phyloP scores from a whole-genome alignment of 2,797 vertebrate species.

The Sebastes hopkinsi region DNA sequence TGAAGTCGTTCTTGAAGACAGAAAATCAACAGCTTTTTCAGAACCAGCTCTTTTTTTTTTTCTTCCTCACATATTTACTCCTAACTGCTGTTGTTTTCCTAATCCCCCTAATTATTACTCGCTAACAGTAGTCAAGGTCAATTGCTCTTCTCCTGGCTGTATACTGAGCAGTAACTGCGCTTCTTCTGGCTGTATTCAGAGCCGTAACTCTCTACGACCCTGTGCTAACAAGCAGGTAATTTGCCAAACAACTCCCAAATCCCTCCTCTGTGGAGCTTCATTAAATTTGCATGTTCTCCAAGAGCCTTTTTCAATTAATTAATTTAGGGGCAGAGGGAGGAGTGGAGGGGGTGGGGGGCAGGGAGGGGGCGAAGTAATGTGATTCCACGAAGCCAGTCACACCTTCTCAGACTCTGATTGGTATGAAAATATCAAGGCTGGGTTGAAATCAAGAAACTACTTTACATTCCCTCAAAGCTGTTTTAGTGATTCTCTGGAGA shows the following conservation, averaged over 20 bases:
- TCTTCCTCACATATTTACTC: constrained; percentile 10
- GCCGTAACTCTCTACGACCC: constrained; percentile 65
- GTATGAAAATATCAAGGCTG: background rate
- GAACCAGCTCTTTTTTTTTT: background rate
- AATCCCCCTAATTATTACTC: constrained; percentile 62
- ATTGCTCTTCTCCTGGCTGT: constrained; percentile 49
- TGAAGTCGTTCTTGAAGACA: background rate
- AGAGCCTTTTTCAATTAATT: constrained; percentile 71
- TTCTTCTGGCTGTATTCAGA: constrained; percentile 60
- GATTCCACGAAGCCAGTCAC: constrained; percentile 34
- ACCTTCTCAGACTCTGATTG: constrained; percentile 1
- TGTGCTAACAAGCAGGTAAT: constrained; percentile 80
- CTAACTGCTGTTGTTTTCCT: constrained; percentile 51
- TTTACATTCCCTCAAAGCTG: background rate
- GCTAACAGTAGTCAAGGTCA: constrained; percentile 71
- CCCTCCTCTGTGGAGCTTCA: constrained; percentile 72
- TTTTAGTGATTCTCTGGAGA: background rate
- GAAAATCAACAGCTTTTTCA: background rate
- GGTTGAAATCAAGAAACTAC: background rate
- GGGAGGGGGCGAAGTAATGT: constrained; percentile 3
- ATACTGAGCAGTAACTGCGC: constrained; percentile 25
- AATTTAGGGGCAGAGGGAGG: constrained; percentile 42
- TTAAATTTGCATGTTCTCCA: constrained; percentile 79
- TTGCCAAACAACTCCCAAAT: constrained; percentile 80
- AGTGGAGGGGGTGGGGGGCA: background rate